Percentiles rank a stretch among this genome's conserved stretches.
phyloP scores from a whole-genome alignment of 2,113 vertebrate species.

The Chrysochloris asiatica region DNA sequence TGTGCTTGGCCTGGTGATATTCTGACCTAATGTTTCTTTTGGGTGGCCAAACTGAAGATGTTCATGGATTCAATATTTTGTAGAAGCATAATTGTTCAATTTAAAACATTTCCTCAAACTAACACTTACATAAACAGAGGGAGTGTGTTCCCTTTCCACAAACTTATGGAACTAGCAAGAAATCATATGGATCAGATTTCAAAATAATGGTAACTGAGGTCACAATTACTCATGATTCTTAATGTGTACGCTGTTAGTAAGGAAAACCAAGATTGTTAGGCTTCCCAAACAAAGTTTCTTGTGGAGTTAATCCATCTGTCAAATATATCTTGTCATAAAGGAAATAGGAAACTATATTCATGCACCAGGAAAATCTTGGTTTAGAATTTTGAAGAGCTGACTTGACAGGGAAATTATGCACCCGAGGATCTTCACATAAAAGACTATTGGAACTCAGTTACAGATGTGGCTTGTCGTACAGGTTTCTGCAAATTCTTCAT shows the following conservation, averaged over 20 bases:
- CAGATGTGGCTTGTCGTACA: not conserved
- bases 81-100: not conserved
- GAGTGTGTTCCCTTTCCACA: conserved; percentile 20
- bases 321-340: conserved; percentile 48
- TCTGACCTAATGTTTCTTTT: not conserved
- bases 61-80: conserved; percentile 36
- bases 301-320: conserved; percentile 21
- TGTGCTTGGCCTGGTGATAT: conserved; percentile 3
- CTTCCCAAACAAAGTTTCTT: not conserved
- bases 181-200: conserved; percentile 30
- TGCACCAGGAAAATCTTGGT: conserved; percentile 21
- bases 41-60: not conserved
- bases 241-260: conserved; percentile 15
- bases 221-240: conserved; percentile 34
- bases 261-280: not conserved
- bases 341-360: conserved; percentile 43
- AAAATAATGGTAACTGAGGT: not conserved
- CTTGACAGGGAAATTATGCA: conserved; percentile 43
- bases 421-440: conserved; percentile 51
- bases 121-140: not conserved
- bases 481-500: not conserved
- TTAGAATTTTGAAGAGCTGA: conserved; percentile 41
- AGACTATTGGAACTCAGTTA: not conserved
- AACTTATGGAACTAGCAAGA: conserved; percentile 15
- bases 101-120: not conserved